A percentile compares a stretch with the other conserved stretches of the same genome.
Conservation (phyloP, 2,113 vertebrate species). For the Rhea americana region DNA sequence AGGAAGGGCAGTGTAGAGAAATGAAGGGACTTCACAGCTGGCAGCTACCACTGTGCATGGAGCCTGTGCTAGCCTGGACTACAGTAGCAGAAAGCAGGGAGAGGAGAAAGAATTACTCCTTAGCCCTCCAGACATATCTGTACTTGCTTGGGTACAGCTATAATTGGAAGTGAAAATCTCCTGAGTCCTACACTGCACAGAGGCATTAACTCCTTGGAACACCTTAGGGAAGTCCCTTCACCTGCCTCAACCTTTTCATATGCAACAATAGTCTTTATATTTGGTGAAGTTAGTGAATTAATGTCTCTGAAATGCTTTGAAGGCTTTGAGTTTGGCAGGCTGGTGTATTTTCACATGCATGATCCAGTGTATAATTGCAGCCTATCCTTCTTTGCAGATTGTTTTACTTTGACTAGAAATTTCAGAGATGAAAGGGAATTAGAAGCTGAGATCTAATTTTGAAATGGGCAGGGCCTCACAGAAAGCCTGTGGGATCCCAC, state of each 20-base stretch:
- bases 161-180: not conserved
- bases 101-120: not conserved
- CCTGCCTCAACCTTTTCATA: not conserved
- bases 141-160: not conserved
- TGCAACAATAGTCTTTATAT: not conserved
- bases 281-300: not conserved
- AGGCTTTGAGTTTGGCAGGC: not conserved
- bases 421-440: not conserved
- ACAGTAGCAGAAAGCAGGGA: not conserved
- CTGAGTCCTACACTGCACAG: accelerated
- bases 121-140: not conserved
- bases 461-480: not conserved
- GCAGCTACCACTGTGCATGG: not conserved
- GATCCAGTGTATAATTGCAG: not conserved
- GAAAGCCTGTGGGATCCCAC: not conserved
- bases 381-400: not conserved
- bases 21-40: not conserved
- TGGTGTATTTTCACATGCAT: not conserved
- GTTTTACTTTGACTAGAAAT: not conserved
- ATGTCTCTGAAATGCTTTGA: not conserved
- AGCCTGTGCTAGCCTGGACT: not conserved
- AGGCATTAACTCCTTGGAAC: not conserved
- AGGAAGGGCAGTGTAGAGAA: not conserved
- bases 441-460: not conserved
- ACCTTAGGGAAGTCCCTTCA: not conserved